Evolutionary conservation across 2,888 invertebrate genomes (phyloP), one percentile per base, ranked within the genome.

Genomic region (Bursaphelenchus okinawaensis): DNA sequence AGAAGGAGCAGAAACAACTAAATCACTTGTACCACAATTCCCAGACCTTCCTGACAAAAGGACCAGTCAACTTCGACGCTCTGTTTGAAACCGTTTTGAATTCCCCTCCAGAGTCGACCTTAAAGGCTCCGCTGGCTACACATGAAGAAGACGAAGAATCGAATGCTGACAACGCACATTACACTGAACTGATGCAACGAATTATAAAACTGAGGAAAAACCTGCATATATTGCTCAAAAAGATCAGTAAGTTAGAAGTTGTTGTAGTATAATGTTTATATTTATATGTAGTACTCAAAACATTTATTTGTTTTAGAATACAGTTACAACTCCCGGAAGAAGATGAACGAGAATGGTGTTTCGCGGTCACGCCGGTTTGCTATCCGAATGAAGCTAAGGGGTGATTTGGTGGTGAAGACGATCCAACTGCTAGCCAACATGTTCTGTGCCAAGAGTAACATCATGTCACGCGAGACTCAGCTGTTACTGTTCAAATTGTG

Each of bases 1-100:
- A 59, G 60, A 59, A 59, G 28, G 60, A 52, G 7, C 60, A 59
- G 52, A 59, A 59, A 4, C 31, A 22, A n/a, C 40, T 59, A 16
- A 40, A 16, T 29, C 22, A 31, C 2, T 50, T 59, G 19, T 50
- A 55, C n/a, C 31, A 59, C 60, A 59, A 31, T 3, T 31, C 60
- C 4, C 19, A 19, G 23, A 50, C 60, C 8, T 59, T 19, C 52
- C 19, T 59, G 23, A 3, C 20, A n/a, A 56, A 56, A 26, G 52
- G 60, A 59, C n/a, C 52, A 12, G 19, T 23, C 9, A 59, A 40
- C 40, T 50, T 40, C 51, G 60, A 59, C 40, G 50, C n/a, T 24
- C 22, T 59, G 2, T 23, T 59, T 23, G 60, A 59, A n/a, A 59
- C 29, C n/a, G 51, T 59, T 1, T 27, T 59, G 2, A 12, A n/a